phyloP scores from a whole-genome alignment of 2,113 vertebrate genomes.

The Sprattus sprattus region DNA sequence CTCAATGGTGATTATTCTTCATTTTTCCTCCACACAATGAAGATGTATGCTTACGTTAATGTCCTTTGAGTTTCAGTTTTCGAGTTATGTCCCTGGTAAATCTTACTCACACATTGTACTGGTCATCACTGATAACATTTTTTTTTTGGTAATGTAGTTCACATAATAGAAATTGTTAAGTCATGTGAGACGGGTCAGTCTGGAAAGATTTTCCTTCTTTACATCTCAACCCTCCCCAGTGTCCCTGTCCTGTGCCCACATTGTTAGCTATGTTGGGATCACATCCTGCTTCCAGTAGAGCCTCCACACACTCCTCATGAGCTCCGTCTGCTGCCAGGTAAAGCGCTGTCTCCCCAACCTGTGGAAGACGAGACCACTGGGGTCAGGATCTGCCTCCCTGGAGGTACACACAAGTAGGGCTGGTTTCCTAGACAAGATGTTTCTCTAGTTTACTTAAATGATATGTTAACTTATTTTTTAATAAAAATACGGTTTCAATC shows the following conservation, averaged over 20 bases:
- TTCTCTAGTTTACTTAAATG: neutral
- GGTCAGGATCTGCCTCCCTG: neutral
- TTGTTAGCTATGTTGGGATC: conserved; percentile 77
- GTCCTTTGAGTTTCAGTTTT: neutral
- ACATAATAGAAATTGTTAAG: neutral
- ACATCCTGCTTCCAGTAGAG: conserved; percentile 78
- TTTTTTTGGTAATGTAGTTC: neutral
- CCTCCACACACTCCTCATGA: conserved; percentile 76
- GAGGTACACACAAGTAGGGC: neutral
- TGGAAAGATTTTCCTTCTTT: too few relatives aligned
- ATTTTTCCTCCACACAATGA: neutral
- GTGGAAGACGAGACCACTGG: conserved; percentile 24
- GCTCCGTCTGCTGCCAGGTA: conserved; percentile 76
- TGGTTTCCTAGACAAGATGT: neutral
- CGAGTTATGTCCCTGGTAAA: neutral
- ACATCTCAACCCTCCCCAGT: too few relatives aligned
- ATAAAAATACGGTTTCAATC: too few relatives aligned
- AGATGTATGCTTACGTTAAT: neutral
- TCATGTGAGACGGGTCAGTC: too few relatives aligned
- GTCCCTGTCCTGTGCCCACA: conserved; percentile 58
- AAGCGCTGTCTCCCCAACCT: conserved; percentile 84
- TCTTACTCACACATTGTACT: neutral
- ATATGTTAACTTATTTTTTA: too few relatives aligned
- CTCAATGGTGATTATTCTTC: neutral
- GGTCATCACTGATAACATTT: neutral